Evolutionary conservation across 2,113 vertebrate species (phyloP), one percentile per base, ranked within the genome.

Genomic region (Colinus virginianus): DNA sequence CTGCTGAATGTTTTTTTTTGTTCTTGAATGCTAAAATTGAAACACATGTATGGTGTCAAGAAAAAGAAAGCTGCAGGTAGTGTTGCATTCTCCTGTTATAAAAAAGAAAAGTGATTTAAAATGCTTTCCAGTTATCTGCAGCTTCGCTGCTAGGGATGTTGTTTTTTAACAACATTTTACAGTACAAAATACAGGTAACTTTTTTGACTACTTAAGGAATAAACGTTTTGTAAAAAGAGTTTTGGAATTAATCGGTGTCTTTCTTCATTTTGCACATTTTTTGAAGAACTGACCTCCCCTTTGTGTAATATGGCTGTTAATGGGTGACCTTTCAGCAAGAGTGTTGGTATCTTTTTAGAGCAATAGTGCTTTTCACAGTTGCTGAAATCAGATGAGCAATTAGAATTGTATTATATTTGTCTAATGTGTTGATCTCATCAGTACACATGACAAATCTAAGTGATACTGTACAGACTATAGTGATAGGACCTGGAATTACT

Each of bases 401-500:
- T 92, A 94, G 55, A 94, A 58, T 43, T 78, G 71, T 77, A 93
- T 2, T 11, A 28, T 78, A 69, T 66, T 92, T 87, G 42, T 34
- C 82, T 72, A 34, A 82, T 87, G 12, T 88, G 79, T 94, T 96
- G 94, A 85, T 88, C 21, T 81, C 90, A 86, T 87, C 84, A 92
- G 58, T 56, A 83, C 91, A 90, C 88, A 90, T 38, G 34, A 48
- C 55, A 81, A 84, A 81, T 36, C 64, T n/a, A 85, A 71, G 58
- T 32, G 88, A 90, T 48, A 80, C 32, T 93, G 68, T 82, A 76
- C n/a, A 84, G 34, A 25, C 42, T 75, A 17, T 26, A 14, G 7
- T 36, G 23, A 58, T 3, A 46, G 19, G 30, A 75, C 42, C 43
- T 72, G 21, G 56, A 95, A 90, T 36, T 45, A 46, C 13, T 26